Conservation (phyloP, 2,888 invertebrate species). For the Nemapogon koenigi region DNA sequence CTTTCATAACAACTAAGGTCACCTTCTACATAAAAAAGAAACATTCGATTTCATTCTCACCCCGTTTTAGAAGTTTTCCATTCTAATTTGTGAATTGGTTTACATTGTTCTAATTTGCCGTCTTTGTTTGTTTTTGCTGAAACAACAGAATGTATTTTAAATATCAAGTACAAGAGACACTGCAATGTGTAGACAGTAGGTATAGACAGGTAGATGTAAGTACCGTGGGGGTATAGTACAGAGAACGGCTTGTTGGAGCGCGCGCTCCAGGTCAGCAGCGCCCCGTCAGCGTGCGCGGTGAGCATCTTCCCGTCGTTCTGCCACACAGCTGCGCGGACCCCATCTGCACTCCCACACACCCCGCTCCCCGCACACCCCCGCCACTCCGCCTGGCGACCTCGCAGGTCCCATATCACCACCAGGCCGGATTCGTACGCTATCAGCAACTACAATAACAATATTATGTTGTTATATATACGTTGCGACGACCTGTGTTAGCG, state of each 20-base stretch:
- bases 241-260: conserved; percentile 80
- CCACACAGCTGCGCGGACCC: conserved; percentile 90
- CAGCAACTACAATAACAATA: conserved; percentile 80
- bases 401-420: conserved; percentile 95
- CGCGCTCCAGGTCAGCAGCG: conserved; percentile 91
- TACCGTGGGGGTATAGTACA: conserved; percentile 91
- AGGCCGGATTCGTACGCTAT: conserved; percentile 96
- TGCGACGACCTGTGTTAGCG: too few relatives aligned
- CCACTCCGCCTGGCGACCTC: conserved; percentile 83
- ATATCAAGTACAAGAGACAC: conserved; percentile 8
- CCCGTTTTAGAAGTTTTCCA: conserved; percentile 90
- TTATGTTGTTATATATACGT: too few relatives aligned
- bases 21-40: too few relatives aligned
- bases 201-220: neutral
- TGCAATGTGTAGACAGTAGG: neutral
- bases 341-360: conserved; percentile 78
- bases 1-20: too few relatives aligned
- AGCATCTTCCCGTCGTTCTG: conserved; percentile 98
- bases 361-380: conserved; percentile 79
- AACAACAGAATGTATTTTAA: conserved; percentile 25
- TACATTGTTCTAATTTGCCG: conserved; percentile 91
- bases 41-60: too few relatives aligned
- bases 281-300: conserved; percentile 95
- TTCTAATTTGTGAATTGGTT: conserved; percentile 93
- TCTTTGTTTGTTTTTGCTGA: conserved; percentile 91